A percentile compares a stretch with the other conserved stretches of the same genome.
These are phyloP conservation scores for Harpalus rufipes DNA, from an alignment of 2,888 invertebrate genomes.

Conservation along the genomic window DNA sequence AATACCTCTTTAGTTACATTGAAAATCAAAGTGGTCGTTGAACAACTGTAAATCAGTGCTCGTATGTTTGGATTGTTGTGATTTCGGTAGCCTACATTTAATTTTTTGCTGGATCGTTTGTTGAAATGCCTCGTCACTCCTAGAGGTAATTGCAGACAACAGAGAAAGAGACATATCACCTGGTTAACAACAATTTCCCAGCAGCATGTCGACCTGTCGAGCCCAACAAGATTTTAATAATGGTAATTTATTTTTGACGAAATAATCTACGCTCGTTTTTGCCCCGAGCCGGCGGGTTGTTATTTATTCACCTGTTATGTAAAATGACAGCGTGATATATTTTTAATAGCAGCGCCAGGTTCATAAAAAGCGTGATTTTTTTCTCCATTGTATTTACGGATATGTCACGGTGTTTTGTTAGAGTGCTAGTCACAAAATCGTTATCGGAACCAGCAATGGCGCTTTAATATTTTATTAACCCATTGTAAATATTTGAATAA, in stretches of 20 bases:
- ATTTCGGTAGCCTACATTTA: too few relatives aligned
- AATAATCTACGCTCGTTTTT: constrained; percentile 64
- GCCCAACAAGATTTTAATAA: constrained; percentile 64
- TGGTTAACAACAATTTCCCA: constrained; percentile 56
- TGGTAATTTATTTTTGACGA: constrained; percentile 67
- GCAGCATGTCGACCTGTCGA: constrained; percentile 61
- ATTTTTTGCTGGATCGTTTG: too few relatives aligned
- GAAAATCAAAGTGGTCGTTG: too few relatives aligned
- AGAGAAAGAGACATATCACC: constrained; percentile 37
- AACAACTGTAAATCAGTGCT: too few relatives aligned
- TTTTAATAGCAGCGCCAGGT: constrained; percentile 60
- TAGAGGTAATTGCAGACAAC: not conserved
- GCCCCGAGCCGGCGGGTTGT: constrained; percentile 47
- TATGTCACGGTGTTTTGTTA: constrained; percentile 62
- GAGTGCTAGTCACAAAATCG: constrained; percentile 63
- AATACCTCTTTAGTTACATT: too few relatives aligned
- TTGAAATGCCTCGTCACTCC: too few relatives aligned
- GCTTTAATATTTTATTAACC: constrained; percentile 65
- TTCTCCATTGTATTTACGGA: constrained; percentile 54
- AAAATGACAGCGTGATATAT: constrained; percentile 65
- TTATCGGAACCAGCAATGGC: constrained; percentile 48
- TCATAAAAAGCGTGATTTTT: constrained; percentile 49
- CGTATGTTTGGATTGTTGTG: too few relatives aligned
- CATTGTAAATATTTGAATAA: constrained; percentile 64
- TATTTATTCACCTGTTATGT: constrained; percentile 66